Evolutionary conservation across 2,888 invertebrate species (phyloP), one percentile per base, ranked within the genome.

Genomic region (Pachymerium ferrugineum): DNA sequence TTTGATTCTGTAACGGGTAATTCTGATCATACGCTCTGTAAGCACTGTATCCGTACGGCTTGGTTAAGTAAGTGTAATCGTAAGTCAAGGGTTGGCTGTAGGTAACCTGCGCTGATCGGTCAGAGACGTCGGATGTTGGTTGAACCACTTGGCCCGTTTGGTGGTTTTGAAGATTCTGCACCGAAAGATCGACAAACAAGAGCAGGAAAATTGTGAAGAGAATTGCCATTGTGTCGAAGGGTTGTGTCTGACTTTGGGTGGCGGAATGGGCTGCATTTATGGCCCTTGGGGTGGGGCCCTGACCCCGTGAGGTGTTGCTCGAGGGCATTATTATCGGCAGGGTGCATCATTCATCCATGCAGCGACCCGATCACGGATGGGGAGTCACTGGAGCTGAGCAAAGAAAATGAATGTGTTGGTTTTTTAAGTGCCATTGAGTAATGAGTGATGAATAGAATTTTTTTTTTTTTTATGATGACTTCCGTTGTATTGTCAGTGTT

Each of bases 291-390:
- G 47, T 22, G 47, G 47, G 47, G 47, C 16, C 47, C 16, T 19
- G 47, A 54, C 47, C 47, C 47, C 14, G 47, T 22, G 5, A 4
- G 42, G 16, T 42, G 14, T n/a, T 14, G 42, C 42, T 42, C 16
- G 12, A 42, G 42, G 42, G n/a, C n/a, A n/a, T n/a, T n/a, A n/a
- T n/a, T n/a, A n/a, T n/a, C n/a, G n/a, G n/a, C n/a, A n/a, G 42
- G 42, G 22, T 16, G 22, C 47, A 54, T 54, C 47, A 42, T n/a
- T n/a, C n/a, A n/a, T n/a, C 42, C 42, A 42, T 16, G n/a, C 42
- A 42, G 19, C 47, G 16, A 47, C 47, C 47, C 47, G 47, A 54
- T 54, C 47, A 54, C 47, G 47, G 47, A 54, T 54, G 47, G 47
- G 47, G 16, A 22, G 22, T 22, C 47, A 54, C 19, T 54, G 47